phyloP scores from a whole-genome alignment of 2,888 invertebrate genomes.

The Cephus nigrinus region DNA sequence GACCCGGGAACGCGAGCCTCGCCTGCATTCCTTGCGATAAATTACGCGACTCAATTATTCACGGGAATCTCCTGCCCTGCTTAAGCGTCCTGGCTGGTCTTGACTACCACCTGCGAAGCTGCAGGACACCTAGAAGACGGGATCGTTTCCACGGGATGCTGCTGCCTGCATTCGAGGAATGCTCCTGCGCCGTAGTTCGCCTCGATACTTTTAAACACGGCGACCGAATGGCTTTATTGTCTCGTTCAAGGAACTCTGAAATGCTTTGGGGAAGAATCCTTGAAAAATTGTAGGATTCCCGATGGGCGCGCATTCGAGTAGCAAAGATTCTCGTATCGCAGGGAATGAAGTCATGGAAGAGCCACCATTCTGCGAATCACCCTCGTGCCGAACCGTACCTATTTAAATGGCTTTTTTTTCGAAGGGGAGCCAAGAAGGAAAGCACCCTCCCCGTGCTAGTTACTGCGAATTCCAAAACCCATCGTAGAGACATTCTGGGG shows the following conservation, averaged over 20 bases:
- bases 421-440: constrained; percentile 51
- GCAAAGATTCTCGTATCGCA: constrained; percentile 16
- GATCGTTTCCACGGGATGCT: no score
- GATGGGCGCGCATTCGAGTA: no score
- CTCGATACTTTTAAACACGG: no score
- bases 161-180: no score
- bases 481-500: constrained; percentile 43
- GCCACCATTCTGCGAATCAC: constrained; percentile 46
- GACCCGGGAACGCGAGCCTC: constrained; percentile 47
- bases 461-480: constrained; percentile 56
- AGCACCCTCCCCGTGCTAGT: constrained; percentile 38
- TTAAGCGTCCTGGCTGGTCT: not conserved
- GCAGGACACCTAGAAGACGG: no score
- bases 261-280: no score
- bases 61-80: constrained; percentile 51
- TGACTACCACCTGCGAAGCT: no score
- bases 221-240: no score
- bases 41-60: constrained; percentile 64
- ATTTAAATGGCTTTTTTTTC: constrained; percentile 63
- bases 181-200: no score
- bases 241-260: no score
- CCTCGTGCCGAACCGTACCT: constrained; percentile 53
- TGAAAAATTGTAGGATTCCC: no score
- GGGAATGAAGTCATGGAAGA: constrained; percentile 58
- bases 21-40: constrained; percentile 60